Percentiles rank a stretch among this genome's conserved stretches.
phyloP scores from a whole-genome alignment of 2,797 vertebrate genomes.

The Characodon lateralis region DNA sequence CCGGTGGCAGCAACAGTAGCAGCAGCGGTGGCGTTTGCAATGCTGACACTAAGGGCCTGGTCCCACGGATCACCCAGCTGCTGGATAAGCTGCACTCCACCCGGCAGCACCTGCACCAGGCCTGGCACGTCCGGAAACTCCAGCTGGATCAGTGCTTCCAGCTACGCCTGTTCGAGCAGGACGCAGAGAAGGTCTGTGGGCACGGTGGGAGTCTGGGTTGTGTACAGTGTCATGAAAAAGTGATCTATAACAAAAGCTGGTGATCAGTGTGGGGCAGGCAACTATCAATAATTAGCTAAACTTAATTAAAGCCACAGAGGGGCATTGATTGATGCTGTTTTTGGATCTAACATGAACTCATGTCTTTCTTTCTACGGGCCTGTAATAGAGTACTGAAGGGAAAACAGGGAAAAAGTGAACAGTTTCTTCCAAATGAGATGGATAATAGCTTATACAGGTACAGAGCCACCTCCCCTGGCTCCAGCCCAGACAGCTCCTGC shows the following conservation, averaged over 20 bases:
- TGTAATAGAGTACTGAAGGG: neutral
- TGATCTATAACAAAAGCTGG: slow-evolving; percentile 56
- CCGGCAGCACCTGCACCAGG: slow-evolving; percentile 94
- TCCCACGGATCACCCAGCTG: slow-evolving; percentile 92
- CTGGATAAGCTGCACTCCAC: slow-evolving; percentile 96
- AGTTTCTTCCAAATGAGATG: neutral
- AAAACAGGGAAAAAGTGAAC: slow-evolving; percentile 2
- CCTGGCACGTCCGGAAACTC: slow-evolving; percentile 95
- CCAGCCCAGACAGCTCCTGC: slow-evolving; percentile 26
- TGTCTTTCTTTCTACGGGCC: neutral
- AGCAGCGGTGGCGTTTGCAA: slow-evolving; percentile 83
- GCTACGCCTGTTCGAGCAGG: slow-evolving; percentile 96
- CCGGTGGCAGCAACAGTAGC: slow-evolving; percentile 65
- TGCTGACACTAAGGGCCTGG: slow-evolving; percentile 92
- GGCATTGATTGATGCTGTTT: slow-evolving; percentile 41
- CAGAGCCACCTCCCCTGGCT: slow-evolving; percentile 20
- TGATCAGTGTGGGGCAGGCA: slow-evolving; percentile 42
- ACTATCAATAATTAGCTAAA: slow-evolving; percentile 43
- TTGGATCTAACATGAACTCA: slow-evolving; percentile 4
- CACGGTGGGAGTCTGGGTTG: neutral
- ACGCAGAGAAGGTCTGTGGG: slow-evolving; percentile 93
- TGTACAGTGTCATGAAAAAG: slow-evolving; percentile 22
- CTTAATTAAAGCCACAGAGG: slow-evolving; percentile 45
- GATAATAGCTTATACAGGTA: slow-evolving; percentile 26
- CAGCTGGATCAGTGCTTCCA: slow-evolving; percentile 99